Evolutionary conservation across 2,797 vertebrate genomes (phyloP).

Genomic region (Champsocephalus gunnari): DNA sequence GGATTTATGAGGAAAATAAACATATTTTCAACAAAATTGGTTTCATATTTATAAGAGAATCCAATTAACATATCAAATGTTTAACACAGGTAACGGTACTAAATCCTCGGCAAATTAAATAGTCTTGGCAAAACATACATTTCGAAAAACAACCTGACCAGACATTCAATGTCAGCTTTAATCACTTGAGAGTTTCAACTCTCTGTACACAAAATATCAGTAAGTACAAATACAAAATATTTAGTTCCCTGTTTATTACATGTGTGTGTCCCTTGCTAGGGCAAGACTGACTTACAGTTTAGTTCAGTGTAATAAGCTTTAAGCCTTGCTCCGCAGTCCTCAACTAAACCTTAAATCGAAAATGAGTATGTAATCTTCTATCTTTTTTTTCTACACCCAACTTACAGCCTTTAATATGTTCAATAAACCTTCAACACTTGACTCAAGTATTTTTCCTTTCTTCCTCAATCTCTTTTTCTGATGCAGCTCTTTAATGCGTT

Average conservation of each 20-base stretch:
- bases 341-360: slow-evolving; percentile 5
- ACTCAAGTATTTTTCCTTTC: neutral
- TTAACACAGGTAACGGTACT: neutral
- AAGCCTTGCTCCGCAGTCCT: neutral
- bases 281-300: neutral
- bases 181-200: neutral
- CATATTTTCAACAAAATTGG: neutral
- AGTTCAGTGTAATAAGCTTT: neutral
- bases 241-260: neutral
- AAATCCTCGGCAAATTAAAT: neutral
- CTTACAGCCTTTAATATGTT: slow-evolving; percentile 6
- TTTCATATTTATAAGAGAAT: neutral
- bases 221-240: neutral
- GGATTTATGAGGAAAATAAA: neutral
- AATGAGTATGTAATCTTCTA: neutral
- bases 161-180: neutral
- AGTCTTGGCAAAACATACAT: too few relatives aligned
- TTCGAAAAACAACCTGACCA: neutral
- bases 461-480: neutral
- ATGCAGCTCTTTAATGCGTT: slow-evolving; percentile 12
- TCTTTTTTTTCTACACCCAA: neutral
- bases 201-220: neutral
- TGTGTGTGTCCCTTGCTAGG: neutral
- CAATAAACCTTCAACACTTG: neutral
- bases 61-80: neutral